Conservation (phyloP, 1,140 invertebrate genomes). For the Monomorium pharaonis region DNA sequence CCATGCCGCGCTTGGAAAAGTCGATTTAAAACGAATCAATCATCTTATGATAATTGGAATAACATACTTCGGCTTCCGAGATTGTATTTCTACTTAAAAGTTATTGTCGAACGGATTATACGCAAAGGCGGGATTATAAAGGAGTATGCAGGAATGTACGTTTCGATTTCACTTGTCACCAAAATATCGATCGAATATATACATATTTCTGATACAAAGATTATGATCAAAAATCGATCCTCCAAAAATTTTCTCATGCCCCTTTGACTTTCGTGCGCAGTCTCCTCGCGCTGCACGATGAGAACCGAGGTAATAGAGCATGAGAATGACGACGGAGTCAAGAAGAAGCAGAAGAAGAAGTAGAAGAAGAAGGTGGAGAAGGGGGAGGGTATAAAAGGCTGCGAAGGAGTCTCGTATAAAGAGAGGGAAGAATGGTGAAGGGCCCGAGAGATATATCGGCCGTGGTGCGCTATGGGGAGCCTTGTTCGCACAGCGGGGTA, state of each 20-base stretch:
- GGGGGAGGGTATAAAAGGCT: conserved; percentile 61
- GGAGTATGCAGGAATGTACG: not conserved
- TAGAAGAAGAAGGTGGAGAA: conserved; percentile 19
- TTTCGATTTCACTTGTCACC: not conserved
- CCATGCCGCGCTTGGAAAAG: not conserved
- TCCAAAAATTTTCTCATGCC: conserved; percentile 31
- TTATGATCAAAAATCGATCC: not conserved
- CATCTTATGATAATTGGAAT: not conserved
- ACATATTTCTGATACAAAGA: not conserved
- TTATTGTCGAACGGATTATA: not conserved
- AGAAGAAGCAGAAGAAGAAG: conserved; percentile 46
- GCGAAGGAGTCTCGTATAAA: conserved; percentile 61
- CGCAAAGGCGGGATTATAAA: too few relatives aligned
- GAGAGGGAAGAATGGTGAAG: conserved; percentile 55
- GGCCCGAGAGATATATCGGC: conserved; percentile 68
- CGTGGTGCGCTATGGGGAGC: conserved; percentile 77
- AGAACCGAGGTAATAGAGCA: conserved; percentile 56
- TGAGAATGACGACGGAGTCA: conserved; percentile 55
- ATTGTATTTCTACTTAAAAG: not conserved
- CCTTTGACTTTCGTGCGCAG: conserved; percentile 17
- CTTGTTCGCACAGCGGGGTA: conserved; percentile 79
- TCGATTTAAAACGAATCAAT: conserved; percentile 12
- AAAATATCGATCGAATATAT: not conserved
- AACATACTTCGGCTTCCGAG: not conserved
- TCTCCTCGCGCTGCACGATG: conserved; percentile 25